These are phyloP conservation scores for Candidula unifasciata DNA, from an alignment of 2,888 invertebrate genomes.

Conservation along the genomic window DNA sequence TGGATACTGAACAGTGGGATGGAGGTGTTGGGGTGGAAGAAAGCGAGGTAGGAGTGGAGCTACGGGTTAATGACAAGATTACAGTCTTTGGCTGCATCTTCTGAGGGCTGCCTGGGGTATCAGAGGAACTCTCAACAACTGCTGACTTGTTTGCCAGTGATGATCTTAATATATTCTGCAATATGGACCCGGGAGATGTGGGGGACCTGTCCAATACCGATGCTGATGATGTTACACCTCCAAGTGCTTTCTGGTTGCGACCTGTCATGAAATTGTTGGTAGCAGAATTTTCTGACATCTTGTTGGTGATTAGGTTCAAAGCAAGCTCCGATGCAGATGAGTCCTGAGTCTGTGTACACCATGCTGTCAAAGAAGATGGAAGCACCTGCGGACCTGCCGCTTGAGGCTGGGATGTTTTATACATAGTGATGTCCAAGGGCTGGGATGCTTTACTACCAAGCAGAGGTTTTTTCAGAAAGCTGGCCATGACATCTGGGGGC, in stretches of 20 bases:
- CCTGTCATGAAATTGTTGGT: neutral
- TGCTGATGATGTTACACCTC: neutral
- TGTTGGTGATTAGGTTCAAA: slow-evolving; percentile 41
- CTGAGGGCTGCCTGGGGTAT: neutral
- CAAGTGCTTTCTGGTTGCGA: neutral
- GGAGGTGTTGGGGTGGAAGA: slow-evolving; percentile 17
- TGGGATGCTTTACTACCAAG: neutral
- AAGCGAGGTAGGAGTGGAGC: slow-evolving; percentile 8
- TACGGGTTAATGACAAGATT: slow-evolving; percentile 18
- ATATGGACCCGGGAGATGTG: neutral
- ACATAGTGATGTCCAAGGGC: neutral
- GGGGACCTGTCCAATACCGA: neutral
- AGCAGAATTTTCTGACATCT: neutral
- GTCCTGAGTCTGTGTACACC: slow-evolving; percentile 3
- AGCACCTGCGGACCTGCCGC: neutral
- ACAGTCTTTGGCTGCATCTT: slow-evolving; percentile 9
- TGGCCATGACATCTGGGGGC: slow-evolving; percentile 47
- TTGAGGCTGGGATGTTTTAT: slow-evolving; percentile 1
- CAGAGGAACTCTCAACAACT: too few species aligned
- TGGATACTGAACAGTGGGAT: slow-evolving; percentile 24
- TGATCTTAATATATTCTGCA: slow-evolving; percentile 22
- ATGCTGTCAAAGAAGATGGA: neutral
- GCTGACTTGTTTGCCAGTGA: slow-evolving; percentile 24
- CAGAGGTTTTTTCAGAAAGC: neutral
- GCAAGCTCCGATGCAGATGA: slow-evolving; percentile 2